A percentile compares a stretch with the other conserved stretches of the same genome.
These are phyloP conservation scores for Oryzias melastigma DNA, from an alignment of 2,113 vertebrate species.

Conservation along the genomic window DNA sequence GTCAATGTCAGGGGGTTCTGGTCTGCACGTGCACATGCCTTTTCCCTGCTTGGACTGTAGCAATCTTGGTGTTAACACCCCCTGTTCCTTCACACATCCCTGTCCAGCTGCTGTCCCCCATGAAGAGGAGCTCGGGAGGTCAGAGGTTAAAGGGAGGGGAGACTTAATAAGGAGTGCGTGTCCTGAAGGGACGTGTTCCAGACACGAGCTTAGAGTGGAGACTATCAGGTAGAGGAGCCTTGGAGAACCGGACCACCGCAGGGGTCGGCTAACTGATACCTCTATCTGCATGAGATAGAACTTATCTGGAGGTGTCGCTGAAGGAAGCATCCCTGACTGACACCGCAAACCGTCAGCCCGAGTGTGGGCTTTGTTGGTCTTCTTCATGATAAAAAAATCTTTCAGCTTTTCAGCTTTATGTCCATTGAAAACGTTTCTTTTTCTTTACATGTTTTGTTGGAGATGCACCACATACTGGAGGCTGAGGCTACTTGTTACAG, in stretches of 20 bases:
- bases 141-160: slow-evolving; percentile 38
- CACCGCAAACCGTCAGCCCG: slow-evolving; percentile 14
- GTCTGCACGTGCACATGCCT: not conserved
- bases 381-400: no score
- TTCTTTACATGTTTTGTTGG: no score
- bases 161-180: slow-evolving; percentile 25
- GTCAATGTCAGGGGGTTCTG: slow-evolving; percentile 29
- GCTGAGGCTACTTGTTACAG: no score
- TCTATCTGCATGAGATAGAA: slow-evolving; percentile 38
- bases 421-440: no score
- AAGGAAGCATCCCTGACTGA: slow-evolving; percentile 27
- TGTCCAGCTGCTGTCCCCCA: not conserved
- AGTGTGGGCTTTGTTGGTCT: not conserved
- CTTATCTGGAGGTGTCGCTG: slow-evolving; percentile 45
- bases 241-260: slow-evolving; percentile 21
- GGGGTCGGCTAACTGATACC: slow-evolving; percentile 26
- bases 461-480: no score
- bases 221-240: slow-evolving; percentile 11
- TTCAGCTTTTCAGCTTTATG: no score
- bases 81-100: not conserved
- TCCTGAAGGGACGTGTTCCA: slow-evolving; percentile 37
- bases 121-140: slow-evolving; percentile 19
- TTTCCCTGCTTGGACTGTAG: slow-evolving; percentile 19
- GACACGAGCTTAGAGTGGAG: slow-evolving; percentile 23
- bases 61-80: slow-evolving; percentile 13